Percentiles rank a stretch among this genome's conserved stretches.
Evolutionary conservation across 2,113 vertebrate genomes (phyloP).

Genomic region (Anhinga anhinga): DNA sequence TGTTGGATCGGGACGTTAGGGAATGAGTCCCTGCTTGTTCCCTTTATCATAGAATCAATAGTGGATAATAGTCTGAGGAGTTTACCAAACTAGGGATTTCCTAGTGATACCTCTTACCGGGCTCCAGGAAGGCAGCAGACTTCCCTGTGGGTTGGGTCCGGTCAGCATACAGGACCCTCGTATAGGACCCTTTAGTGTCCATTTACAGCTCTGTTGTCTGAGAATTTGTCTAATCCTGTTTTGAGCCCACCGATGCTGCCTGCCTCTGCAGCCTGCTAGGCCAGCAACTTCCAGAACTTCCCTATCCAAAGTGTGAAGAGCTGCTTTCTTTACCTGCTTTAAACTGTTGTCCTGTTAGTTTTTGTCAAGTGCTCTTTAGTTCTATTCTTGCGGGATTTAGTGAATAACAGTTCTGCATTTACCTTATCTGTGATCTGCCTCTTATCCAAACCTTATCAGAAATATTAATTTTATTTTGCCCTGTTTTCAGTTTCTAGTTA

Average conservation of each 20-base stretch:
- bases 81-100: too few species aligned
- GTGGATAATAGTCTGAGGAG: too few species aligned
- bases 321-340: not conserved
- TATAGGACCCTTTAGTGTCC: not conserved
- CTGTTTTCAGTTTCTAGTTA: not conserved
- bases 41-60: too few species aligned
- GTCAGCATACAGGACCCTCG: too few species aligned
- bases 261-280: not conserved
- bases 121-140: too few species aligned
- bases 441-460: not conserved
- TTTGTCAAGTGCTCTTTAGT: not conserved
- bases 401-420: not conserved
- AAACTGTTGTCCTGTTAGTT: not conserved
- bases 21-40: not conserved
- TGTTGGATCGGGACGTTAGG: not conserved
- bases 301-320: not conserved
- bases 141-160: too few species aligned
- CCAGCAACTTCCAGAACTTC: not conserved
- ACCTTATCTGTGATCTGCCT: not conserved
- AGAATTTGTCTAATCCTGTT: not conserved
- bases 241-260: not conserved
- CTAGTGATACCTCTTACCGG: too few species aligned
- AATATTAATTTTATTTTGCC: not conserved
- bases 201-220: not conserved
- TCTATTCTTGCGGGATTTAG: not conserved